These are phyloP conservation scores for Holcopasites calliopsidis DNA, from an alignment of 1,140 invertebrate species.

Conservation along the genomic window DNA sequence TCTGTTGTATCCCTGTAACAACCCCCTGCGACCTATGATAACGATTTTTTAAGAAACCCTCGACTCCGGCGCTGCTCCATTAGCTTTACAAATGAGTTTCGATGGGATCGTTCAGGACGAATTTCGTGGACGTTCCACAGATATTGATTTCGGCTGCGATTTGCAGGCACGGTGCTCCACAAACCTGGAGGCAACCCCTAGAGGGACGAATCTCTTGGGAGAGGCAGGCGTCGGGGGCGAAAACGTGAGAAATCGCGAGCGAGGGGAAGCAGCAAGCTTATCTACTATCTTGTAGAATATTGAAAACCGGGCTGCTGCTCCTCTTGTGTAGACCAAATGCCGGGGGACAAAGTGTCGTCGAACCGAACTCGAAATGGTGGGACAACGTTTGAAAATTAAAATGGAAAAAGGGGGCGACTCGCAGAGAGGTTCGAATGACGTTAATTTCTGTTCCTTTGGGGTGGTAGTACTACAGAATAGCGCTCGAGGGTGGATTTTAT, in stretches of 20 bases:
- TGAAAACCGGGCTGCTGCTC: constrained; percentile 50
- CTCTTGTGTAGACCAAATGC: not conserved
- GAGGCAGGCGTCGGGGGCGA: not conserved
- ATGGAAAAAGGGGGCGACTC: not conserved
- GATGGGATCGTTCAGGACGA: constrained; percentile 34
- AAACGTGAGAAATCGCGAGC: constrained; percentile 58
- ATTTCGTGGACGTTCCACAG: constrained; percentile 31
- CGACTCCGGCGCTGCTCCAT: too few species aligned
- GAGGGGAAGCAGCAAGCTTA: constrained; percentile 38
- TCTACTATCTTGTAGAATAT: constrained; percentile 57
- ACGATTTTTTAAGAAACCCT: too few species aligned
- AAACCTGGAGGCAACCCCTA: constrained; percentile 22
- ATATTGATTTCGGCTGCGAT: constrained; percentile 59
- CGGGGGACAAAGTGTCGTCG: not conserved
- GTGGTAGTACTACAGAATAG: too few species aligned
- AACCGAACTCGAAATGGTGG: not conserved
- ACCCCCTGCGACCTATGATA: too few species aligned
- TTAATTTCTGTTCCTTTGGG: too few species aligned
- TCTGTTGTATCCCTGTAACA: too few species aligned
- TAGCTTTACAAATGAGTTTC: constrained; percentile 52
- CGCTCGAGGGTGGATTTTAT: too few species aligned
- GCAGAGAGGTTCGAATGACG: too few species aligned
- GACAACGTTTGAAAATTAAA: not conserved
- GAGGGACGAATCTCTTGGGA: constrained; percentile 38
- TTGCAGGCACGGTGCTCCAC: constrained; percentile 38